Conservation (phyloP, 2,797 vertebrate species). For the Spizella passerina region DNA sequence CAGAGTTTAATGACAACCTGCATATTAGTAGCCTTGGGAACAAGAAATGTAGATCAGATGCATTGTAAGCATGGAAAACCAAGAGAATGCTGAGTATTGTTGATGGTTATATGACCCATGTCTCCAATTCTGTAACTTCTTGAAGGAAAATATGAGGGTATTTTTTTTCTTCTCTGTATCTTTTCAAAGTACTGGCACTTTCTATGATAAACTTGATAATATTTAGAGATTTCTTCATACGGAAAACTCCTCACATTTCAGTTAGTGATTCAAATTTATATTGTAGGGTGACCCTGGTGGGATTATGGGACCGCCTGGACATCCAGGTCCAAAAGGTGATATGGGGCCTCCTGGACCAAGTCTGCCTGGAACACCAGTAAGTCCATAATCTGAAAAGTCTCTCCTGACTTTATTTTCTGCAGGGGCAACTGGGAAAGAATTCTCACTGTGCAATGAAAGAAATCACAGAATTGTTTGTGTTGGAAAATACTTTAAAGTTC, state of each 20-base stretch:
- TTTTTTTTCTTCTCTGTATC: background rate
- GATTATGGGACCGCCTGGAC: constrained; percentile 82
- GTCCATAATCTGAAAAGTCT: constrained; percentile 22
- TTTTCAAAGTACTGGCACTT: background rate
- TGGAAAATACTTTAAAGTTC: background rate
- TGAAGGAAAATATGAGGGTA: rapidly evolving
- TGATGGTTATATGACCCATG: background rate
- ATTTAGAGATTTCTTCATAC: background rate
- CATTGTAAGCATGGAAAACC: background rate
- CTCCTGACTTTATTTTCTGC: background rate
- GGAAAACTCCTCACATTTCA: background rate
- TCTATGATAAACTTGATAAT: background rate
- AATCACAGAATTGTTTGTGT: background rate
- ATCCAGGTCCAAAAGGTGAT: constrained; percentile 90
- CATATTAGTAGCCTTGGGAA: background rate
- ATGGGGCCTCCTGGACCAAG: constrained; percentile 84
- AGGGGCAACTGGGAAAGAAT: background rate
- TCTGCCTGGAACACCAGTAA: constrained; percentile 81
- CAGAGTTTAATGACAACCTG: background rate
- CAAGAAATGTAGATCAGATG: background rate
- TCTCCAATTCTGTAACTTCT: background rate
- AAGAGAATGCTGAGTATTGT: background rate
- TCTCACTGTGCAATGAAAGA: background rate
- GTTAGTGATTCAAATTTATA: background rate
- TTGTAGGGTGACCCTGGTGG: constrained; percentile 87